Conservation (phyloP, 2,888 invertebrate genomes). For the Oasisia sp. region DNA sequence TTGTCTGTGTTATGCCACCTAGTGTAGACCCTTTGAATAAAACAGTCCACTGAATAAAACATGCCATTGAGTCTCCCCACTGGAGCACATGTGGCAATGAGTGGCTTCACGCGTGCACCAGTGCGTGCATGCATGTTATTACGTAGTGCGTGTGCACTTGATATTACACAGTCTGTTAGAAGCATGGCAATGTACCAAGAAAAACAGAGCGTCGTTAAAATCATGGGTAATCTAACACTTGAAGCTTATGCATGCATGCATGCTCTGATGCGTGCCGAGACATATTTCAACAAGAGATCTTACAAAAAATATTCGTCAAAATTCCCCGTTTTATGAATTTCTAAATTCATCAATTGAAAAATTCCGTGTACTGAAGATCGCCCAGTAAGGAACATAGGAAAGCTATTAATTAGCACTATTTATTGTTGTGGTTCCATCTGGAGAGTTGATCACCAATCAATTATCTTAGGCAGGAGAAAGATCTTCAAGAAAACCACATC, state of each 20-base stretch:
- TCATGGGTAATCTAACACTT: too few species aligned
- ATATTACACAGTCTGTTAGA: neutral
- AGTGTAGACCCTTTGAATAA: neutral
- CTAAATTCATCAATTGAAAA: too few species aligned
- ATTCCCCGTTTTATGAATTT: neutral
- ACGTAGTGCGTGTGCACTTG: neutral
- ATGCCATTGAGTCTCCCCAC: neutral
- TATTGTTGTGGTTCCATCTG: too few species aligned
- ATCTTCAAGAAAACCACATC: too few species aligned
- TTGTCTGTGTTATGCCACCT: neutral
- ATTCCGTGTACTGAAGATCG: too few species aligned
- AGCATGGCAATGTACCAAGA: neutral
- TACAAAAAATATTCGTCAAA: neutral
- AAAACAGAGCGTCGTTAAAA: too few species aligned
- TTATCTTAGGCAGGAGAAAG: too few species aligned
- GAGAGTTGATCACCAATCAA: too few species aligned
- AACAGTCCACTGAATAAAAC: neutral
- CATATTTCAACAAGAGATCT: neutral
- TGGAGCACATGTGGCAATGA: neutral
- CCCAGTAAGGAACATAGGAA: too few species aligned
- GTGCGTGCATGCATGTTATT: neutral
- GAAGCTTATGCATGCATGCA: neutral
- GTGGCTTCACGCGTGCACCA: neutral
- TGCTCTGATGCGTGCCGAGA: neutral
- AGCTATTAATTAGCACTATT: too few species aligned